Base-by-base conservation (phyloP, 1,140 invertebrate species). In the Nasonia vitripennis region DNA sequence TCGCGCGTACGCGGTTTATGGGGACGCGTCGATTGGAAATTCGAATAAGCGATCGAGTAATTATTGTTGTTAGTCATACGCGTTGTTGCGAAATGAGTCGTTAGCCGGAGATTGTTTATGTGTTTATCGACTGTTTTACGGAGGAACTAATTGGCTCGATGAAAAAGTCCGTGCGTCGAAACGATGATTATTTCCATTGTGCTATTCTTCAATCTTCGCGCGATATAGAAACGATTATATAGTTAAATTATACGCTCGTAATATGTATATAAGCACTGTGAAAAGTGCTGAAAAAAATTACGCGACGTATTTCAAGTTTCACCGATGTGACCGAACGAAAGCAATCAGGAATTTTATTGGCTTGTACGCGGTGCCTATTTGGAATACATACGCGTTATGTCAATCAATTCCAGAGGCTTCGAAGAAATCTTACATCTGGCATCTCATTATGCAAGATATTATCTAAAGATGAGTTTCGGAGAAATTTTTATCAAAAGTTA, bases 391-490 rank as follows among this genome's bases (percentile, higher is more conserved):
- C 55, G 20, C 68, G 68, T 71, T 71, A 77, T 48, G 74, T 41
- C 74, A 48, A 41, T 51, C 74, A 77, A 41, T 77, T 14, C 20
- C n/a, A 27, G n/a, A 77, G 41, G 20, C 45, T 27, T 23, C 41
- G 37, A 48, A 23, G 74, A 51, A 77, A 71, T 81, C n/a, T 27
- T 41, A 62, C 17, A 20, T 62, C 55, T 62, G 20, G 3, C 5
- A 17, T 6, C 5, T 62, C 55, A 51, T 81, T 51, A 81, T 74
- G 70, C 68, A 81, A 81, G 67, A 73, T 70, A 51, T 81, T 71
- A 81, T 81, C 68, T 71, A 31, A 81, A 73, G 45, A 81, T 55
- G 70, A 55, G 14, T 45, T 81, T 74, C 27, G 45, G 41, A 70
- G 70, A 73, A 73, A 34, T 51, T 27, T 73, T 81, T 81, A 55